phyloP scores from a whole-genome alignment of 2,888 invertebrate genomes.

The Drosophila falleni region DNA sequence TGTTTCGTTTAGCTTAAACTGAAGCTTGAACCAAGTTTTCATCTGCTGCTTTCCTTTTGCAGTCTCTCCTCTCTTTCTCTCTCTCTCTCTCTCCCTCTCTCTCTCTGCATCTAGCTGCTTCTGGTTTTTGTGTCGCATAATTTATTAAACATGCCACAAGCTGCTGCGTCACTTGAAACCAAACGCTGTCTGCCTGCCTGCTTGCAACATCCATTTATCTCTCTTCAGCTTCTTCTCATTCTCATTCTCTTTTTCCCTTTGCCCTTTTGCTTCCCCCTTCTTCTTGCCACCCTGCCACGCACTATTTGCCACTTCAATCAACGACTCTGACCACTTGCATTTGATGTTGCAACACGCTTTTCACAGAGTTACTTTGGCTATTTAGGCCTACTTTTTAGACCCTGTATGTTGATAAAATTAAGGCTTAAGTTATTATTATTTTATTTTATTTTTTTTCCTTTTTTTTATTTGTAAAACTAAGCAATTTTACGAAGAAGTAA shows the following conservation, averaged over 20 bases:
- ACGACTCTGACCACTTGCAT: slow-evolving; percentile 27
- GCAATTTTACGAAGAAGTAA: too few species aligned
- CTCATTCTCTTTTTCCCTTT: neutral
- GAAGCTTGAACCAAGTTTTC: slow-evolving; percentile 10
- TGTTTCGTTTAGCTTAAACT: slow-evolving; percentile 37
- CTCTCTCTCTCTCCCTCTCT: neutral
- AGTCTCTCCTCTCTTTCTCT: too few species aligned
- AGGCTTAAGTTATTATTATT: too few species aligned
- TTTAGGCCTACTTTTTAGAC: neutral
- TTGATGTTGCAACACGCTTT: slow-evolving; percentile 19
- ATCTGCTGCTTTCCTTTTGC: neutral
- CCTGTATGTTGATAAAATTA: neutral
- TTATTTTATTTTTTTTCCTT: too few species aligned
- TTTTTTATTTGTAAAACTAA: too few species aligned
- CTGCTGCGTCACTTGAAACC: slow-evolving; percentile 41
- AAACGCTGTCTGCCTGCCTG: slow-evolving; percentile 10
- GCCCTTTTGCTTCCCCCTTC: neutral
- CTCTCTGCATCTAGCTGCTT: neutral
- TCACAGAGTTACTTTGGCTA: slow-evolving; percentile 1
- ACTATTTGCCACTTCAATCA: slow-evolving; percentile 25
- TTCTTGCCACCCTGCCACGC: slow-evolving; percentile 14
- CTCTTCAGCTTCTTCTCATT: neutral
- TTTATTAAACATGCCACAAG: slow-evolving; percentile 56
- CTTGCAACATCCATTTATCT: slow-evolving; percentile 38
- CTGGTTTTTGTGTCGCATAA: slow-evolving; percentile 36